Evolutionary conservation across 2,888 invertebrate species (phyloP), one percentile per base, ranked within the genome.

Genomic region (Luperina testacea): DNA sequence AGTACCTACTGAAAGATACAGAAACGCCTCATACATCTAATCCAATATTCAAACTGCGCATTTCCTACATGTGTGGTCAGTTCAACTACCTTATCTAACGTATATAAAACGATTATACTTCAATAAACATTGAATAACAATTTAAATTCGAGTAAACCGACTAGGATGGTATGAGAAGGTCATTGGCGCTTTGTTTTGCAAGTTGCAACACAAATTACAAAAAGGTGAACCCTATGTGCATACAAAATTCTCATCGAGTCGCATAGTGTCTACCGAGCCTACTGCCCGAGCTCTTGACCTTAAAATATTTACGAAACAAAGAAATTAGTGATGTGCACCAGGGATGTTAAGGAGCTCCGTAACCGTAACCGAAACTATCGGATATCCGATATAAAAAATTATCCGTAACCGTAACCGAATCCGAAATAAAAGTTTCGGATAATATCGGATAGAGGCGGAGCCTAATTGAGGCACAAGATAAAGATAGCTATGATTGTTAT

Each of bases 121-220:
- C 42, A 73, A 48, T 72, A 78, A 42, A 77, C 63, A 45, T 84
- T 76, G 72, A 78, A 74, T 61, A 72, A 57, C 73, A 32, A 70
- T 88, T 72, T 83, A 65, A 87, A 86, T 78, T 81, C 78, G 78
- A 78, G 68, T 85, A 87, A 61, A 74, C 69, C 70, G 0, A 68
- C 71, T 59, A 51, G 72, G 80, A 80, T 80, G 78, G 69, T 24
- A 84, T 72, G 51, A 69, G 81, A 88, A 87, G 89, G 90, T 90
- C 86, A 86, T 78, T 80, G 78, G 67, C 51, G 68, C 83, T 85
- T 89, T 84, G 85, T 87, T 83, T 88, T 86, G 84, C 85, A 90
- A 90, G 82, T 88, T 86, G 84, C 85, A 90, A 90, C 74, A 27
- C 64, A 42, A 75, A 63, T 90, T 88, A 84, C 84, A 83, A 82